These are phyloP conservation scores for Chloebia gouldiae DNA, from an alignment of 2,113 vertebrate genomes.

Conservation along the genomic window DNA sequence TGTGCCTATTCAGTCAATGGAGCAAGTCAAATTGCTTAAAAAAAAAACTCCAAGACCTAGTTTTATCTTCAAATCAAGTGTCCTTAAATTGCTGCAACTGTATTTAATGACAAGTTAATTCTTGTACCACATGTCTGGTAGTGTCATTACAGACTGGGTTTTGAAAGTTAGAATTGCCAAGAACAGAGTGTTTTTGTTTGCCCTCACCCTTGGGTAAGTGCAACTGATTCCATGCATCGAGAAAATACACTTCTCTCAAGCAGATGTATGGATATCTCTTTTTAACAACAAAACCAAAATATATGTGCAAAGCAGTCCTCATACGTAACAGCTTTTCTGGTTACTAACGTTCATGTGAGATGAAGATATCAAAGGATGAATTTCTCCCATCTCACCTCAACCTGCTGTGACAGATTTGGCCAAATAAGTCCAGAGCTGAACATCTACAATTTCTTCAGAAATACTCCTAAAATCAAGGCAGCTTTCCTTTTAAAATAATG, in stretches of 20 bases:
- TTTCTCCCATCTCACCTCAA: neutral
- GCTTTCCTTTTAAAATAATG: neutral
- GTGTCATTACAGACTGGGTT: neutral
- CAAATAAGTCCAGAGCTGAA: neutral
- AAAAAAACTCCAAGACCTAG: neutral
- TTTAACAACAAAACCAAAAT: neutral
- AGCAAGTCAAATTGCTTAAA: neutral
- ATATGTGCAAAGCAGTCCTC: neutral
- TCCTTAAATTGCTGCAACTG: neutral
- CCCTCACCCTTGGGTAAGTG: neutral
- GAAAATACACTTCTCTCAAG: neutral
- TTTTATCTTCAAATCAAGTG: neutral
- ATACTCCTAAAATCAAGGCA: neutral
- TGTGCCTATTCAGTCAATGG: neutral
- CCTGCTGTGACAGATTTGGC: neutral
- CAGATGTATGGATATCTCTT: neutral
- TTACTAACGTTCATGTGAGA: neutral
- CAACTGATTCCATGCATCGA: accelerated
- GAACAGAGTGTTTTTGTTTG: neutral
- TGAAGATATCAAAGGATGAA: neutral
- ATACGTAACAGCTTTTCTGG: neutral
- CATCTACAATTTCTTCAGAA: neutral
- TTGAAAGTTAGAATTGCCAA: neutral
- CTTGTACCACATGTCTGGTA: neutral
- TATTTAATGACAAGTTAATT: neutral